Evolutionary conservation across 2,888 invertebrate species (phyloP).

Genomic region (Ichneumoninae sp.): DNA sequence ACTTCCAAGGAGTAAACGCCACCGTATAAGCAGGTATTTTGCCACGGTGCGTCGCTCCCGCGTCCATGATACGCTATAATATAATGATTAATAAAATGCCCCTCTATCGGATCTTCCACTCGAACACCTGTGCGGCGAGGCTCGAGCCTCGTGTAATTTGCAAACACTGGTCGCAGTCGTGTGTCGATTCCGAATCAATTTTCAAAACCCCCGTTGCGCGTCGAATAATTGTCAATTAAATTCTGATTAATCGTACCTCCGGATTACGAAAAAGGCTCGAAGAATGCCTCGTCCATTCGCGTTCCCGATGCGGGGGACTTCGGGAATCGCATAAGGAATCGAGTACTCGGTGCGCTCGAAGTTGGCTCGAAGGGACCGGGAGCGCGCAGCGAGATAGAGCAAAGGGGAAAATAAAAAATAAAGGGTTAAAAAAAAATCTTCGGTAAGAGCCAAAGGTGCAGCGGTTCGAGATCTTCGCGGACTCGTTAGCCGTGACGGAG

Average conservation of each 20-base stretch:
- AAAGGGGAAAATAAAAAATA: conserved; percentile 16
- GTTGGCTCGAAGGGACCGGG: conserved; percentile 7
- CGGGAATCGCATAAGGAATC: background rate
- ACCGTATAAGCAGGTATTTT: background rate
- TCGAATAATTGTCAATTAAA: conserved; percentile 21
- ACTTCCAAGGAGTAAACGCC: conserved; percentile 15
- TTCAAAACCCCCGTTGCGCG: background rate
- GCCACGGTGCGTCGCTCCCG: background rate
- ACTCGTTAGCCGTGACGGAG: conserved; percentile 61
- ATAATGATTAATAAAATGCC: background rate
- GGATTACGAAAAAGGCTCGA: background rate
- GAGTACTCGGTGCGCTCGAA: background rate
- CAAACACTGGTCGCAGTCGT: background rate
- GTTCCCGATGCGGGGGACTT: background rate
- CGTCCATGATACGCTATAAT: background rate
- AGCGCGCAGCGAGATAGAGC: background rate
- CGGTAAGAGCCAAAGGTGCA: conserved; percentile 20
- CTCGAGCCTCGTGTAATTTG: background rate
- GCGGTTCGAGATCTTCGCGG: conserved; percentile 41
- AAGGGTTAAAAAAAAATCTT: conserved; percentile 18
- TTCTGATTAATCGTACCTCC: background rate
- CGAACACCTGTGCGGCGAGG: background rate
- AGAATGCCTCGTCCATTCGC: background rate
- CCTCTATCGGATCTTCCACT: background rate
- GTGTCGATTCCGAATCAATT: too few relatives aligned